Conservation (phyloP, 2,113 vertebrate species). For the Scomber colias region DNA sequence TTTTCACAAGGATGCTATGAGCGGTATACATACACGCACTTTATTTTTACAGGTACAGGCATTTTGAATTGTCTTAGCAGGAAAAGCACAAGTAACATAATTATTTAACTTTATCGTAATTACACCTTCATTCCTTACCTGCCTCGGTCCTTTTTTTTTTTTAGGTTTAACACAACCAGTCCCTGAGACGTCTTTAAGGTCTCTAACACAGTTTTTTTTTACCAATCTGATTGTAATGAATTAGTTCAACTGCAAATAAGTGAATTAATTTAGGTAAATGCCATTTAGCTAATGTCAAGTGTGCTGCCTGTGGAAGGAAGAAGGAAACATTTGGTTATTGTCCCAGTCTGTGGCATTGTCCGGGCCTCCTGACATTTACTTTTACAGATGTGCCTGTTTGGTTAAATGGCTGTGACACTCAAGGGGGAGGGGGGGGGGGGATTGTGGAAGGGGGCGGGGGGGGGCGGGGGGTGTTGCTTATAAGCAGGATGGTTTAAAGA, state of each 20-base stretch:
- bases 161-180: not conserved
- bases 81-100: too few relatives aligned
- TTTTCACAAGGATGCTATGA: too few relatives aligned
- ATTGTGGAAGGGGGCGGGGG: too few relatives aligned
- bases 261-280: conserved; percentile 7
- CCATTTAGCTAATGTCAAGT: conserved; percentile 34
- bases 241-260: conserved; percentile 11
- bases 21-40: too few relatives aligned
- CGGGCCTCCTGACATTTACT: conserved; percentile 61
- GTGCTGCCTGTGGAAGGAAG: not conserved
- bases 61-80: too few relatives aligned
- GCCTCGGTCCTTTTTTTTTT: not conserved
- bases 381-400: conserved; percentile 66
- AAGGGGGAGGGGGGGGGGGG: not conserved
- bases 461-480: conserved; percentile 34
- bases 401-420: conserved; percentile 75
- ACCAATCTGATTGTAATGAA: not conserved
- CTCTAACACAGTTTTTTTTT: not conserved
- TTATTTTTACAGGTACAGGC: too few relatives aligned
- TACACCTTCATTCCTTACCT: not conserved
- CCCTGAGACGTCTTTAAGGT: not conserved
- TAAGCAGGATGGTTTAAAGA: conserved; percentile 71
- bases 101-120: too few relatives aligned
- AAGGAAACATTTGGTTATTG: conserved; percentile 64
- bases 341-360: conserved; percentile 37